Conservation (phyloP, 92 coral and sea anemone genomes). For the Paragorgia papillata region DNA sequence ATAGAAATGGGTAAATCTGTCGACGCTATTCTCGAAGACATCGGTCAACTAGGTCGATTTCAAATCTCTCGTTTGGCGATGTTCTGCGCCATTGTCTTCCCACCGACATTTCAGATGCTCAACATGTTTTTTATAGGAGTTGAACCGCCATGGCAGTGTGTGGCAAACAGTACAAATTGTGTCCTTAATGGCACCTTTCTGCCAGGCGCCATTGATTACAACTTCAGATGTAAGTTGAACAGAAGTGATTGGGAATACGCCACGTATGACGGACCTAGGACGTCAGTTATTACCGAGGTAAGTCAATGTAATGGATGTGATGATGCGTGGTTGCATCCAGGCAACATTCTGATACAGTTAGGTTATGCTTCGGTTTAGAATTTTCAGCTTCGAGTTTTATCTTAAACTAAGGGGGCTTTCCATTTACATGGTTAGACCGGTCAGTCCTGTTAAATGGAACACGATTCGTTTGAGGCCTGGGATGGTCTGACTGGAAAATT, state of each 20-base stretch:
- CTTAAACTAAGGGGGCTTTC: too few relatives aligned
- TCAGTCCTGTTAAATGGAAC: too few relatives aligned
- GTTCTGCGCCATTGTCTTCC: conserved; percentile 73
- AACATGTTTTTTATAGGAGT: conserved; percentile 93
- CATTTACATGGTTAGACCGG: too few relatives aligned
- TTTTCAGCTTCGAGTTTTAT: too few relatives aligned
- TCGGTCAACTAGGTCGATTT: conserved; percentile 87
- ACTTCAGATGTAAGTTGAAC: conserved; percentile 77
- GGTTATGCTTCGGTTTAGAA: too few relatives aligned
- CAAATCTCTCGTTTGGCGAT: conserved; percentile 80
- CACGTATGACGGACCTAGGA: conserved; percentile 56
- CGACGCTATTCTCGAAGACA: conserved; percentile 72
- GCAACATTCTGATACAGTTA: too few relatives aligned
- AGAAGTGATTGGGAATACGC: conserved; percentile 88
- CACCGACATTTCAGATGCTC: conserved; percentile 87
- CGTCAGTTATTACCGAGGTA: conserved; percentile 92
- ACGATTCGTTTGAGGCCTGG: too few relatives aligned
- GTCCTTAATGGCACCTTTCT: conserved; percentile 68
- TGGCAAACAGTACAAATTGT: conserved; percentile 57
- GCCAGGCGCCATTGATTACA: conserved; percentile 51
- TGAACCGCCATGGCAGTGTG: conserved; percentile 85
- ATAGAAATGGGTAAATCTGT: conserved; percentile 47
- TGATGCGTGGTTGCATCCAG: too few relatives aligned
- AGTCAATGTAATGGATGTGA: too few relatives aligned
- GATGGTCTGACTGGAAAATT: too few relatives aligned